Evolutionary conservation across 2,888 invertebrate genomes (phyloP), one percentile per base, ranked within the genome.

Genomic region (Lasioglossum morio): DNA sequence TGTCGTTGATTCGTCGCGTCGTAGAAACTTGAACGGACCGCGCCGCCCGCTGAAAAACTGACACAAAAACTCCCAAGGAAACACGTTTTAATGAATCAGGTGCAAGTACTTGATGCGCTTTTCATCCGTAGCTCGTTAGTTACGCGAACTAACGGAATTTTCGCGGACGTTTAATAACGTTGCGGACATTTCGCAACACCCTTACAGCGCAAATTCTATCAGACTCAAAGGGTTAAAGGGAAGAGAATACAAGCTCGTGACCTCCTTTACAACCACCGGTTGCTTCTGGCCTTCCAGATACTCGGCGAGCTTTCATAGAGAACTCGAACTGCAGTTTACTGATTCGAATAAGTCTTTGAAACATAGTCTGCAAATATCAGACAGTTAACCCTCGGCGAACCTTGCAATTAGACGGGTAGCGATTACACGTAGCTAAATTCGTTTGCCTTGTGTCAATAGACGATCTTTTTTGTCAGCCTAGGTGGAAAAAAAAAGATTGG

Each of bases 181-280:
- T n/a, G 34, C 53, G 53, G 30, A 63, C 57, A 81, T 86, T 78
- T 79, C 34, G 43, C 48, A 8, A 53, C 72, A 46, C 57, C 34
- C 63, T 73, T 79, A 34, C 23, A 73, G n/a, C 75, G 70, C 69
- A 86, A 84, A 86, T 86, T 85, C 76, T 27, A 78, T 82, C 81
- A 46, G 30, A 70, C 69, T 88, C 63, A 83, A 88, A 88, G 87
- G 80, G 78, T 89, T 87, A 79, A 81, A 86, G 83, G 81, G 72
- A 79, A 78, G 48, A 82, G 83, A 70, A 53, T 88, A 76, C 79
- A 80, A 73, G 82, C 37, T 72, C 82, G 79, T 85, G 84, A 88
- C 82, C 86, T 89, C 81, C 72, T 88, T 89, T 60, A 43, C 86
- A 86, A 88, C 89, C 89, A 90, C 89, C 89, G 87, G 90, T 90